A percentile compares a stretch with the other conserved stretches of the same genome.
Evolutionary conservation across 30 jellyfish, hydroid and myxozoan species (phyloP).

Genomic region (Cassiopea xamachana): DNA sequence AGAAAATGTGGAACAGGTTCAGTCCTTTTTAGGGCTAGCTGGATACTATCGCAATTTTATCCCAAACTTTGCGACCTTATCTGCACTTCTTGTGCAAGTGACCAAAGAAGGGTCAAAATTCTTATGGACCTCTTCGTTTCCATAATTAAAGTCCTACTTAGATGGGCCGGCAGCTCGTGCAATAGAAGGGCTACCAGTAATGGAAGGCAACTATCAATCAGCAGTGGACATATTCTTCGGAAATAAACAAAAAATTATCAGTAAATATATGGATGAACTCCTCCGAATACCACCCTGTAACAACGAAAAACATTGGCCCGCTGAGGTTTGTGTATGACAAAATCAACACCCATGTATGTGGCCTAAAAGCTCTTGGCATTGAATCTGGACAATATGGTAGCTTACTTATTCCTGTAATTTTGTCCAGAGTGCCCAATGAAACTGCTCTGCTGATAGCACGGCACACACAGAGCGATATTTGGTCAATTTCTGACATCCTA

Average conservation of each 20-base stretch:
- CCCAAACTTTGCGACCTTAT: too few species aligned
- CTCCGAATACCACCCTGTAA: slow-evolving; percentile 29
- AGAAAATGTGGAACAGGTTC: too few species aligned
- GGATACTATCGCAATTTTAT: too few species aligned
- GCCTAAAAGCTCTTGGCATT: slow-evolving; percentile 6
- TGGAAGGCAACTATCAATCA: neutral
- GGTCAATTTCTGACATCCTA: slow-evolving; percentile 66
- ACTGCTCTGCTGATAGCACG: slow-evolving; percentile 55
- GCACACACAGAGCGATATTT: slow-evolving; percentile 41
- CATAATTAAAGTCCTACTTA: neutral
- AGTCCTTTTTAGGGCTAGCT: too few species aligned
- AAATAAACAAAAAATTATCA: neutral
- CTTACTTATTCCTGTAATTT: slow-evolving; percentile 70
- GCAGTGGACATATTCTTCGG: neutral
- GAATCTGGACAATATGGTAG: slow-evolving; percentile 55
- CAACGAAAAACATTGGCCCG: slow-evolving; percentile 3
- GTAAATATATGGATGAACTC: slow-evolving; percentile 71
- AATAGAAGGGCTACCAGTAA: neutral
- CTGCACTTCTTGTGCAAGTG: too few species aligned
- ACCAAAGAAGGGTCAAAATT: too few species aligned
- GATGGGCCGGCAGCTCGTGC: neutral
- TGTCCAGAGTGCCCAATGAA: slow-evolving; percentile 59
- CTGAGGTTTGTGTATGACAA: slow-evolving; percentile 64
- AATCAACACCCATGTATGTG: slow-evolving; percentile 54
- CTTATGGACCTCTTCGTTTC: neutral